Conservation (phyloP, 2,113 vertebrate species). For the Microcebus lehilahytsara region DNA sequence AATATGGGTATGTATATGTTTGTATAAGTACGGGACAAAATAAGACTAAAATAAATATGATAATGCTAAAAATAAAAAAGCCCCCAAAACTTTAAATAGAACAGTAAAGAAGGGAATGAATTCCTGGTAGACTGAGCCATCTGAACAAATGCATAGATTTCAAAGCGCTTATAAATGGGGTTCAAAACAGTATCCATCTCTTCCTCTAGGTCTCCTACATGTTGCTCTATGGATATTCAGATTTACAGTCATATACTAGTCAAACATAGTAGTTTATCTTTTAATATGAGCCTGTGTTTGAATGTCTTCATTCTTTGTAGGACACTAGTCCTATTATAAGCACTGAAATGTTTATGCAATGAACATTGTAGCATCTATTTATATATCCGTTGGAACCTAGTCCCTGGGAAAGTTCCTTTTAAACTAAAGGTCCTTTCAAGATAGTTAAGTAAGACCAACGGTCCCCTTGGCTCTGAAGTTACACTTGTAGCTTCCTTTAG, state of each 20-base stretch:
- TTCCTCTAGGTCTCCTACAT: neutral
- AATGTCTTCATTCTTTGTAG: neutral
- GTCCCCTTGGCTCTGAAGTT: neutral
- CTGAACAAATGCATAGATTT: neutral
- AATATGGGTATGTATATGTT: neutral
- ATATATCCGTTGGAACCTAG: neutral
- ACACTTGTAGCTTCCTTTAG: neutral
- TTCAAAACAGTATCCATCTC: neutral
- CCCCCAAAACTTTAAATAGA: neutral
- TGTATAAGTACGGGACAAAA: neutral
- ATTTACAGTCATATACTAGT: neutral
- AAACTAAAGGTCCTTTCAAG: neutral
- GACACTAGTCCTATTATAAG: neutral
- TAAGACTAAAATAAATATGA: neutral
- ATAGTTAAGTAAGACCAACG: neutral
- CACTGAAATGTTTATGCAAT: neutral
- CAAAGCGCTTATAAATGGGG: neutral
- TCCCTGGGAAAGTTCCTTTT: neutral
- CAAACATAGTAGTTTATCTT: neutral
- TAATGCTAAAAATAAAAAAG: neutral
- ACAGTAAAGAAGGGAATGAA: neutral
- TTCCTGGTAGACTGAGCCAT: rapidly evolving
- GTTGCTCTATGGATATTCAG: neutral
- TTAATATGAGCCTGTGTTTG: neutral
- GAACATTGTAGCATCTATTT: neutral